Evolutionary conservation across 2,113 vertebrate genomes (phyloP).

Genomic region (Rhinolophus ferrumequinum): DNA sequence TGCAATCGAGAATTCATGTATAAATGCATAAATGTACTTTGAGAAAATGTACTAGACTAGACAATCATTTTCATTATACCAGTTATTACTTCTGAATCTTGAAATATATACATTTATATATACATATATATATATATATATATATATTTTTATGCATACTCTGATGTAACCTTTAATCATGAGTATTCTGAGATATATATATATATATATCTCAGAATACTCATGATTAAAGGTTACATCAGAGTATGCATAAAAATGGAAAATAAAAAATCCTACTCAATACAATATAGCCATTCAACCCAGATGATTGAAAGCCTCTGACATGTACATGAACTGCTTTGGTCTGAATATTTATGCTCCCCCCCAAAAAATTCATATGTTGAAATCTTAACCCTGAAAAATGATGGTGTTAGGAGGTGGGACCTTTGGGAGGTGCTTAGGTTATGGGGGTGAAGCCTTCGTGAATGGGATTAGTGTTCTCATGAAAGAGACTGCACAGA

Average conservation of each 20-base stretch:
- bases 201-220: background rate
- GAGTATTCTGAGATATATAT: no score
- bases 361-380: background rate
- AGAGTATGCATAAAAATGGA: background rate
- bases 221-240: background rate
- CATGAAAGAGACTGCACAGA: background rate
- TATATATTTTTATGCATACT: no score
- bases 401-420: background rate
- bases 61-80: background rate
- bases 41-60: background rate
- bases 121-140: background rate
- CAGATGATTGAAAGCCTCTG: background rate
- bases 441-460: background rate
- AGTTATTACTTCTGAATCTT: background rate
- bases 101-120: background rate
- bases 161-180: no score
- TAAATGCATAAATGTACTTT: background rate
- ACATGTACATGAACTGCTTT: background rate
- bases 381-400: background rate
- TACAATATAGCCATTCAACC: background rate
- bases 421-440: background rate
- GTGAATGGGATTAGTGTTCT: background rate
- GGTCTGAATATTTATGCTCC: background rate
- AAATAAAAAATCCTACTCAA: background rate
- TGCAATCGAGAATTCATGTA: no score